A percentile compares a stretch with the other conserved stretches of the same genome.
Evolutionary conservation across 2,797 vertebrate species (phyloP).

Genomic region (Sebastes matsubarae): DNA sequence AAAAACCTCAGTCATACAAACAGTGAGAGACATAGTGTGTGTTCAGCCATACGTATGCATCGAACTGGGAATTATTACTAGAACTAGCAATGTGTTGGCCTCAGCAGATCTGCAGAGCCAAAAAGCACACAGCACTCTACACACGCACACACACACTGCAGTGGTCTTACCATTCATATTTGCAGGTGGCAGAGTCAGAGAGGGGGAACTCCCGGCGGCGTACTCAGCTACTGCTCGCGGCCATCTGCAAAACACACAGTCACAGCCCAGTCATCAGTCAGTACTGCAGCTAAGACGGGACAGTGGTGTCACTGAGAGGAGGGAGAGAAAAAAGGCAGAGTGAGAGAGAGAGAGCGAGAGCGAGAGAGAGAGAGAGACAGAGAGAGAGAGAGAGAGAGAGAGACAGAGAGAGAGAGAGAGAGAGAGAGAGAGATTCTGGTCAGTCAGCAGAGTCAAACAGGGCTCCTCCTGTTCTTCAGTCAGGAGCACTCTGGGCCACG

Average conservation of each 20-base stretch:
- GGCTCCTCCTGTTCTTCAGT: conserved; percentile 71
- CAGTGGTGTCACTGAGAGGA: conserved; percentile 44
- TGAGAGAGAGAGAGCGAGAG: neutral
- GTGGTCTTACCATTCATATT: conserved; percentile 78
- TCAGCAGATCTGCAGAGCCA: conserved; percentile 21
- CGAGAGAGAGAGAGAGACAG: neutral
- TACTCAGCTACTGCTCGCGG: conserved; percentile 69
- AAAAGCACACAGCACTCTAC: neutral
- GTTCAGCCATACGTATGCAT: neutral
- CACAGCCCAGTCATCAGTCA: conserved; percentile 63
- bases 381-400: neutral
- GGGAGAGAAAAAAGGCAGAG: conserved; percentile 13
- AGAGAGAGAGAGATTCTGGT: conserved; percentile 55
- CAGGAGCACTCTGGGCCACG: conserved; percentile 37
- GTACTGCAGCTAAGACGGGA: conserved; percentile 61
- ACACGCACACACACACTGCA: conserved; percentile 16
- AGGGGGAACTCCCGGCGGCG: conserved; percentile 54
- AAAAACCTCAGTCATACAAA: neutral
- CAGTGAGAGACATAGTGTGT: neutral
- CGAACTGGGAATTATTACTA: neutral
- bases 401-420: neutral
- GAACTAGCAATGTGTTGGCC: neutral
- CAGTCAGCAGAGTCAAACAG: conserved; percentile 77
- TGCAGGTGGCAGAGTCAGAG: conserved; percentile 52
- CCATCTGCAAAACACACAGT: conserved; percentile 77